Conservation (phyloP, 2,888 invertebrate genomes). For the Cheiracanthium punctorium region DNA sequence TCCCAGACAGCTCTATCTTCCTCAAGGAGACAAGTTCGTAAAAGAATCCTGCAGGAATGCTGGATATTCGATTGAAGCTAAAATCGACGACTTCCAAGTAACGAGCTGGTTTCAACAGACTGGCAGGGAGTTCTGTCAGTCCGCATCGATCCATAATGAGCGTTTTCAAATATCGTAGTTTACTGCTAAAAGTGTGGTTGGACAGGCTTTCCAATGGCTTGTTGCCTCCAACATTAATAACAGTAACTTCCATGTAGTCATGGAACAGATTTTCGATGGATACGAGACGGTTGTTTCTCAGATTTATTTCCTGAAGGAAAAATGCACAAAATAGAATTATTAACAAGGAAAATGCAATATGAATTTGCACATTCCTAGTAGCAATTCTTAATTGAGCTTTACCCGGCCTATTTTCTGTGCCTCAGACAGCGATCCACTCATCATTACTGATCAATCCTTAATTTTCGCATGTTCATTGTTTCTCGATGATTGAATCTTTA, state of each 20-base stretch:
- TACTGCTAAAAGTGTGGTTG: not conserved
- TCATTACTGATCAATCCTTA: no score
- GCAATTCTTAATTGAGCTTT: no score
- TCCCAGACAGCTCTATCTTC: not conserved
- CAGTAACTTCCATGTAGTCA: constrained; percentile 2
- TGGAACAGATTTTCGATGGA: constrained; percentile 16
- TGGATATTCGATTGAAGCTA: constrained; percentile 7
- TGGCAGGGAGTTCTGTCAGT: not conserved
- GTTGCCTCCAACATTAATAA: constrained; percentile 15
- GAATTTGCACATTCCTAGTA: no score
- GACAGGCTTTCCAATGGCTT: not conserved
- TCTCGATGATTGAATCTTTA: no score
- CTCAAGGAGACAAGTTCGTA: not conserved
- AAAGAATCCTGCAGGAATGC: not conserved
- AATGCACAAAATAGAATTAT: no score
- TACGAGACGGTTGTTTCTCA: constrained; percentile 1
- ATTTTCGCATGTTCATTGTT: no score
- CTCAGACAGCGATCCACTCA: no score
- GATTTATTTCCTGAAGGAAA: constrained; percentile 24
- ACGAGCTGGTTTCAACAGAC: not conserved
- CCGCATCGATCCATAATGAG: constrained; percentile 12
- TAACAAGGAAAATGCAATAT: no score
- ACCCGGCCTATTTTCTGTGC: no score
- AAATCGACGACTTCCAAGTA: constrained; percentile 11
- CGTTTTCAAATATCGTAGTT: not conserved